These are phyloP conservation scores for Phania funesta DNA, from an alignment of 2,888 invertebrate genomes.

Conservation along the genomic window DNA sequence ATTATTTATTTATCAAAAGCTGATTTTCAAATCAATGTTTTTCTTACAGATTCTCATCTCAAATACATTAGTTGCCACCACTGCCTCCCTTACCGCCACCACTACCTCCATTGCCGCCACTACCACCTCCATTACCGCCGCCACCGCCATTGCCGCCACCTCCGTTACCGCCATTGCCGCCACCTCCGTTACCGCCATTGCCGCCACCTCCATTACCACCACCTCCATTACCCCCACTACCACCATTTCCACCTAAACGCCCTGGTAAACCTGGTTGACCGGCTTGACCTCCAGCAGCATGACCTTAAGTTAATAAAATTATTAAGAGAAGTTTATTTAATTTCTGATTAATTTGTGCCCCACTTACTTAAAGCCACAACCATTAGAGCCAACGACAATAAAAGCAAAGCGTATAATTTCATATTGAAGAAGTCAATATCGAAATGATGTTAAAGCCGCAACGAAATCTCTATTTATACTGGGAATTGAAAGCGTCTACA, in stretches of 20 bases:
- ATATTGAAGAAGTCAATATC: conserved; percentile 32
- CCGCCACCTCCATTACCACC: conserved; percentile 5
- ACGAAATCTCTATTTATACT: conserved; percentile 12
- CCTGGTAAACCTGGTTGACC: conserved; percentile 30
- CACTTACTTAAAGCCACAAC: conserved; percentile 60
- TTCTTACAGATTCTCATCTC: background rate
- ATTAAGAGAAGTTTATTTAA: background rate
- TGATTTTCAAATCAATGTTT: background rate
- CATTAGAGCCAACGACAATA: conserved; percentile 55
- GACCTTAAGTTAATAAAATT: background rate
- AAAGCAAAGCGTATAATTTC: conserved; percentile 60
- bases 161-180: background rate
- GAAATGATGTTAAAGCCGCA: conserved; percentile 1
- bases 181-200: conserved; percentile 12
- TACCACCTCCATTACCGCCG: background rate
- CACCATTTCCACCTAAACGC: conserved; percentile 48
- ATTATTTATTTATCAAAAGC: no score
- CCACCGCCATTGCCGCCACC: background rate
- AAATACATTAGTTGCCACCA: background rate
- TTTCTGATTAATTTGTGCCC: background rate
- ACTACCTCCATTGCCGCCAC: background rate
- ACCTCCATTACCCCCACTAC: conserved; percentile 28
- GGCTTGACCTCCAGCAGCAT: conserved; percentile 8
- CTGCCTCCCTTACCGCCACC: background rate
- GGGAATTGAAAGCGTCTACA: background rate